Percentiles rank a stretch among this genome's conserved stretches.
Conservation (phyloP, 1,140 invertebrate genomes). For the Xylocopa sonorina region DNA sequence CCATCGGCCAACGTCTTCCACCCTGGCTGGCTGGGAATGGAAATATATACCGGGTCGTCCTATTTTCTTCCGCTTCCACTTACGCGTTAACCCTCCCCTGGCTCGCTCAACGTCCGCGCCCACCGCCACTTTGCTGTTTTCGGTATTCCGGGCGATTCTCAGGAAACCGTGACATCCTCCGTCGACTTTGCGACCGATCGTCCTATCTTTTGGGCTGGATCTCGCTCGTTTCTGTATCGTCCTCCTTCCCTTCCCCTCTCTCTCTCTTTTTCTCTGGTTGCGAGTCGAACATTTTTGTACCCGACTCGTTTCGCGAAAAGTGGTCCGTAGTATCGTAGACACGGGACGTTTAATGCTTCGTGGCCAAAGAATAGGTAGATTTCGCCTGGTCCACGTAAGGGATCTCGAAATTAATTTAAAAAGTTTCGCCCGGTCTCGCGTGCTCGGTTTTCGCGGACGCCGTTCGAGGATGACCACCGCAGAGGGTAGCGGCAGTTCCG, state of each 20-base stretch:
- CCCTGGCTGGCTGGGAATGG: not conserved
- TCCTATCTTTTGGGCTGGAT: not conserved
- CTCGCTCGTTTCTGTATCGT: not conserved
- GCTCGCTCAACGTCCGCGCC: no score
- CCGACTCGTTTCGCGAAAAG: not conserved
- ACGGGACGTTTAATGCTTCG: constrained; percentile 6
- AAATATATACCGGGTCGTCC: not conserved
- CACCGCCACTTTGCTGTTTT: not conserved
- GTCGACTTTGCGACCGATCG: not conserved
- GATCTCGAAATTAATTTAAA: constrained; percentile 31
- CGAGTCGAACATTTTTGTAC: not conserved
- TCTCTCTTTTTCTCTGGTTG: no score
- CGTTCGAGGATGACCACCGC: not conserved
- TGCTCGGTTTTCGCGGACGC: not conserved
- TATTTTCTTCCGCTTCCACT: not conserved
- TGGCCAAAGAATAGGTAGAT: not conserved
- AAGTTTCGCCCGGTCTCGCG: no score
- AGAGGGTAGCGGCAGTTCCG: not conserved
- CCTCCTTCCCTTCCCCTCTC: not conserved
- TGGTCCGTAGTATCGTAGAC: not conserved
- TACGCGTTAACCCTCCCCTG: not conserved
- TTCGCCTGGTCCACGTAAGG: not conserved
- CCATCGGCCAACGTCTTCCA: constrained; percentile 30
- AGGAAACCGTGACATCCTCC: not conserved
- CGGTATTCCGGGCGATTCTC: constrained; percentile 2